phyloP scores from a whole-genome alignment of 2,113 vertebrate species.

The Clarias magur region DNA sequence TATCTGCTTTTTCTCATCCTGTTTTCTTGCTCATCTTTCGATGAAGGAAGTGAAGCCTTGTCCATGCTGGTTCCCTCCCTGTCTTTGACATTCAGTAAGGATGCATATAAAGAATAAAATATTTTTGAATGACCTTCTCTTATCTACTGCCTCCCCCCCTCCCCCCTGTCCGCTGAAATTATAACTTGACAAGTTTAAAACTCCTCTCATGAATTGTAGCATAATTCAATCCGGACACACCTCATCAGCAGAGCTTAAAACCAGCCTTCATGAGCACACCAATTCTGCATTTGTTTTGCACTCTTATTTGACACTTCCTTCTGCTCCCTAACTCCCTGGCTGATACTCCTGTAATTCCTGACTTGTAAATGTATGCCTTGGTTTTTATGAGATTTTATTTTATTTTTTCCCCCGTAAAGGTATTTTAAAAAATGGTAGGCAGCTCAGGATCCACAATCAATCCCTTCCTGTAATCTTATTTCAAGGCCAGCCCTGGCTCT shows the following conservation, averaged over 20 bases:
- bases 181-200: background rate
- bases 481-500: constrained; percentile 39
- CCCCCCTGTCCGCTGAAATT: background rate
- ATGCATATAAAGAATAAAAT: background rate
- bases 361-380: constrained; percentile 48
- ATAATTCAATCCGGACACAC: background rate
- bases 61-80: background rate
- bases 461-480: constrained; percentile 58
- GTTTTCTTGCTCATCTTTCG: constrained; percentile 32
- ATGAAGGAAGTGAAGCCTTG: constrained; percentile 9
- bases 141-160: background rate
- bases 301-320: constrained; percentile 12
- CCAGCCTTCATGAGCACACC: constrained; percentile 13
- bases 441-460: constrained; percentile 42
- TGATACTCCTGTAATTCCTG: constrained; percentile 39
- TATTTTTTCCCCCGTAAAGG: background rate
- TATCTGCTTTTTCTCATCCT: constrained; percentile 23
- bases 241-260: constrained; percentile 17
- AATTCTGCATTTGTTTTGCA: constrained; percentile 9
- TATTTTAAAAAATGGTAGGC: background rate
- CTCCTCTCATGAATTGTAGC: background rate
- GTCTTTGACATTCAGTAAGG: background rate
- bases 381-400: background rate
- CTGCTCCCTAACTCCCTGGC: background rate
- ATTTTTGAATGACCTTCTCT: background rate